phyloP scores from a whole-genome alignment of 2,113 vertebrate genomes.

The Hipposideros armiger region DNA sequence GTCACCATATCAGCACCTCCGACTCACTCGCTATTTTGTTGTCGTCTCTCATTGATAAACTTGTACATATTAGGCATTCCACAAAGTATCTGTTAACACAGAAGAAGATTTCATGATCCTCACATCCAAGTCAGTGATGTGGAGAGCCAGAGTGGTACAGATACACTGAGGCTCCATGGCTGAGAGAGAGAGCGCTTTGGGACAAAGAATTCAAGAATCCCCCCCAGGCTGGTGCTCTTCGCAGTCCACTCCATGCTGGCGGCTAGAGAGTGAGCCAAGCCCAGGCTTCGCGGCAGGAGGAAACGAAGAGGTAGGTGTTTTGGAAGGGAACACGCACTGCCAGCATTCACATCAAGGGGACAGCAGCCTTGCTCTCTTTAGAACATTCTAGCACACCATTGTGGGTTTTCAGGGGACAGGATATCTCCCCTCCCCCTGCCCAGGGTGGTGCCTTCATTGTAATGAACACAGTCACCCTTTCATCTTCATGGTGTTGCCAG shows the following conservation, averaged over 20 bases:
- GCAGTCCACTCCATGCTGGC: background rate
- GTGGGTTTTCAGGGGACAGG: background rate
- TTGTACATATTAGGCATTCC: background rate
- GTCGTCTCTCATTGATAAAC: background rate
- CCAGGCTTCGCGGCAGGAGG: background rate
- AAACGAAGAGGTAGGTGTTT: background rate
- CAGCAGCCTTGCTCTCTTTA: background rate
- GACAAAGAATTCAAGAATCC: background rate
- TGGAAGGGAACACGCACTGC: background rate
- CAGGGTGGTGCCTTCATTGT: background rate
- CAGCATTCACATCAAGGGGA: background rate
- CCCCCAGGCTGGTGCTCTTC: background rate
- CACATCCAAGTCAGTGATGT: background rate
- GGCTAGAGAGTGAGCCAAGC: background rate
- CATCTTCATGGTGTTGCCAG: background rate
- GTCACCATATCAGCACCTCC: background rate
- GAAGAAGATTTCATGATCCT: background rate
- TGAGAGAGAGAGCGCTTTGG: background rate
- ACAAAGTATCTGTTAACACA: background rate
- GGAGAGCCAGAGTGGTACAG: background rate
- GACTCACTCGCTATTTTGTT: background rate
- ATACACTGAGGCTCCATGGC: background rate
- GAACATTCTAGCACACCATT: background rate
- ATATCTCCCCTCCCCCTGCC: background rate
- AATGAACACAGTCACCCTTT: background rate